Evolutionary conservation across 2,888 invertebrate genomes (phyloP), one percentile per base, ranked within the genome.

Genomic region (Blera fallax): DNA sequence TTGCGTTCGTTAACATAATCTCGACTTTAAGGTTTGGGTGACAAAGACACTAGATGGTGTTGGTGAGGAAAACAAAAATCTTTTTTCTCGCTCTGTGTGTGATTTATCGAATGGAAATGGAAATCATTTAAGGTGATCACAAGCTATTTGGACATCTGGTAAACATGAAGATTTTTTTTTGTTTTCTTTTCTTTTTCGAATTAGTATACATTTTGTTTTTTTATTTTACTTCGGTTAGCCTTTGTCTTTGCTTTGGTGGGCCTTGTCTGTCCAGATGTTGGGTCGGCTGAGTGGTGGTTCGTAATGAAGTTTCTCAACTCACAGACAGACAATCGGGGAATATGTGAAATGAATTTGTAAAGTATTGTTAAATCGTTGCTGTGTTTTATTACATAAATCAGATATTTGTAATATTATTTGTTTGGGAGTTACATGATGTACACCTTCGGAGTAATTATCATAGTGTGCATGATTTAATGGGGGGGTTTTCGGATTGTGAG

Each of bases 331-430:
- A 3, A 32, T 45, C n/a, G 60, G 45, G 37, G 45, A 43, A 43
- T 18, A 34, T 62, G 74, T 74, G 69, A 54, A 76, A 37, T 62
- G 69, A 81, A 74, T 54, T 64, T 76, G 45, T 81, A 48, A 65
- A 58, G 52, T 69, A 72, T 60, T 48, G 72, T 50, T 48, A 24
- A 60, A 67, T 50, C 40, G 56, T 24, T 37, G 14, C 24, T 58
- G 37, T 52, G 54, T 56, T 45, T 67, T n/a, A 37, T 77, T 83
- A 77, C 77, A 77, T 83, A 77, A 72, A 73, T 54, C 58, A 24
- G 18, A 43, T 45, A 65, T 82, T 77, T 77, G 65, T 77, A 78
- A 78, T 78, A 34, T 67, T 65, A n/a, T 67, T 70, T 77, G 40
- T 77, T 65, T 54, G 50, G 29, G 60, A 58, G 60, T 77, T 77